phyloP scores from a whole-genome alignment of 2,797 vertebrate species.

The Enteromius viviparus region DNA sequence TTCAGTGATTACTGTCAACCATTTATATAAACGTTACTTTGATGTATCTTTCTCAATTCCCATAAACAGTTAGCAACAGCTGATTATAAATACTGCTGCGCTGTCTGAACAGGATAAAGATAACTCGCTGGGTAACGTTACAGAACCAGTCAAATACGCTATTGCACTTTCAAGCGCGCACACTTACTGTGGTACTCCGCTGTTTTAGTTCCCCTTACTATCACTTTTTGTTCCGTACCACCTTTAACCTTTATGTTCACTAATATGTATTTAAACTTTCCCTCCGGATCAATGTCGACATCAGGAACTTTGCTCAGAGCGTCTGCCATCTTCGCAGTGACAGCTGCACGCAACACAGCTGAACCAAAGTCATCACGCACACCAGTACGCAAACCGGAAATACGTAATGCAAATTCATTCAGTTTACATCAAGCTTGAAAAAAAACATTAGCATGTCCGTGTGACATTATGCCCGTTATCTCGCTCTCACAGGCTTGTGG shows the following conservation, averaged over 20 bases:
- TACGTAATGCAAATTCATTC: not conserved
- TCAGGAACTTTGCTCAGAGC: constrained; percentile 71
- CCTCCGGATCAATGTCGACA: constrained; percentile 84
- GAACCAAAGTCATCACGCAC: not conserved
- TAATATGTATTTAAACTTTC: constrained; percentile 89
- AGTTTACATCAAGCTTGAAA: not conserved
- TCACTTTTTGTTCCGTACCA: constrained; percentile 74
- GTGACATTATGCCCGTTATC: not conserved
- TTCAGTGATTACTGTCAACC: not conserved
- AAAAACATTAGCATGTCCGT: not conserved
- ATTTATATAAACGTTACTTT: not conserved
- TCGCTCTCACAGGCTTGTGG: not conserved
- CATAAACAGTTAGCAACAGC: not conserved
- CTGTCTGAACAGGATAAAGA: too few relatives aligned
- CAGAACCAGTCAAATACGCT: not conserved
- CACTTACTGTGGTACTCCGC: constrained; percentile 94
- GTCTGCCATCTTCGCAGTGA: constrained; percentile 70
- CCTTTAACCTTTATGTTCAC: constrained; percentile 79
- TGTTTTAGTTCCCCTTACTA: constrained; percentile 85
- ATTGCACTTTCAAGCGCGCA: constrained; percentile 41
- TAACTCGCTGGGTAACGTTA: not conserved
- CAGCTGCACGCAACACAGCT: not conserved
- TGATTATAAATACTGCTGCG: not conserved
- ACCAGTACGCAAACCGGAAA: constrained; percentile 13
- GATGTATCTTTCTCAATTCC: not conserved